phyloP scores from a whole-genome alignment of 2,113 vertebrate species.

The Sisor rabdophorus region DNA sequence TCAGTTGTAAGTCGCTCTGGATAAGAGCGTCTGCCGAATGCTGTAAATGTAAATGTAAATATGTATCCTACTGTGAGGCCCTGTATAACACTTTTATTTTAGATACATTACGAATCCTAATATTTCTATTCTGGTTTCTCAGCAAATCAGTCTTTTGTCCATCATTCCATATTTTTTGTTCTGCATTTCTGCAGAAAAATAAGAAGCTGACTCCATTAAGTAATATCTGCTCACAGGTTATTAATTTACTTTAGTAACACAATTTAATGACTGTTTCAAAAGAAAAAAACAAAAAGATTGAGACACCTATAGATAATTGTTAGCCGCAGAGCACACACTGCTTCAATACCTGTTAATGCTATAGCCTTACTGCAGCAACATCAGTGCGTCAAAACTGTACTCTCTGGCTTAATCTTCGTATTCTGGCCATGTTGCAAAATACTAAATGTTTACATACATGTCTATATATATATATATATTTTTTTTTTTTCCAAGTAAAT shows the following conservation, averaged over 20 bases:
- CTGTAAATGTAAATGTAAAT: no score
- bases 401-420: background rate
- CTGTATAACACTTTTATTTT: no score
- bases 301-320: background rate
- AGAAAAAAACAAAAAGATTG: background rate
- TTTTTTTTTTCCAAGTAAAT: no score
- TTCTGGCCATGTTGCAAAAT: background rate
- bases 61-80: no score
- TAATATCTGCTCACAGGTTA: no score
- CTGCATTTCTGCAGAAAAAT: no score
- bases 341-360: background rate
- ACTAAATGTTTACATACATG: background rate
- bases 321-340: constrained; percentile 2
- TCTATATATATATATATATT: no score
- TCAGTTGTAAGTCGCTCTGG: no score
- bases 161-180: background rate
- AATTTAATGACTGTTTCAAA: background rate
- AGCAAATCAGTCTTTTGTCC: background rate
- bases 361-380: background rate
- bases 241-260: background rate
- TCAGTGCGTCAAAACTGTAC: background rate
- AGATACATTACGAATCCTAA: background rate
- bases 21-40: no score
- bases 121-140: background rate
- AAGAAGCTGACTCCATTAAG: background rate